These are phyloP conservation scores for Tetranychus truncatus DNA, from an alignment of 2,888 invertebrate species.

Conservation along the genomic window DNA sequence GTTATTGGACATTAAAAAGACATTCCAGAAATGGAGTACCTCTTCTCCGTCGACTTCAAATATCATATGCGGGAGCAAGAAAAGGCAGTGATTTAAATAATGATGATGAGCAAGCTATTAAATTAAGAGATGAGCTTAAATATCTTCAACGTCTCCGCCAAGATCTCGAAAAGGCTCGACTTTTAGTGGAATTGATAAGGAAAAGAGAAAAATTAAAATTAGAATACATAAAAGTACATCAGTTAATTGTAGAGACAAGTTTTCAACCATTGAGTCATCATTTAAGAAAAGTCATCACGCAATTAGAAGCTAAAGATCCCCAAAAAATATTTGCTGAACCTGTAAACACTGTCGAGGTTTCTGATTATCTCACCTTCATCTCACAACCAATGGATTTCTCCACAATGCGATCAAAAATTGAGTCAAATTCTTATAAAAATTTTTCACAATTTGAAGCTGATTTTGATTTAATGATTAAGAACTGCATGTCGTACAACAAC, in stretches of 20 bases:
- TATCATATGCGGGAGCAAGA: conserved; percentile 29
- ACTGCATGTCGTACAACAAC: conserved; percentile 84
- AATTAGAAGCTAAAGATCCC: conserved; percentile 57
- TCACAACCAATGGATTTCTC: conserved; percentile 70
- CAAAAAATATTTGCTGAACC: conserved; percentile 80
- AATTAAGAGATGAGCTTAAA: conserved; percentile 59
- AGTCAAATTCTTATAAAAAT: conserved; percentile 37
- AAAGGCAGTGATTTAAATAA: conserved; percentile 28
- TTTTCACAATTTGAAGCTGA: conserved; percentile 66
- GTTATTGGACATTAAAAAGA: conserved; percentile 92
- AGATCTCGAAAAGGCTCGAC: conserved; percentile 73
- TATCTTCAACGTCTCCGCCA: conserved; percentile 85
- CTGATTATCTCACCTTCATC: conserved; percentile 71
- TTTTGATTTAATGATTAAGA: conserved; percentile 84
- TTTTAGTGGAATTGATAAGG: conserved; percentile 80
- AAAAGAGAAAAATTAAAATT: conserved; percentile 80
- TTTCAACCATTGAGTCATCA: conserved; percentile 63
- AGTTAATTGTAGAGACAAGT: conserved; percentile 42
- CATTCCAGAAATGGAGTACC: conserved; percentile 90
- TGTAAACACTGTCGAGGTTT: conserved; percentile 54
- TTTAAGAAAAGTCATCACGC: conserved; percentile 53
- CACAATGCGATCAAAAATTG: conserved; percentile 51
- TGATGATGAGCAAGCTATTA: conserved; percentile 25
- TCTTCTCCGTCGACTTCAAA: conserved; percentile 59
- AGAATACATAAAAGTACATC: conserved; percentile 45